Conservation (phyloP, 2,797 vertebrate genomes). For the Ataeniobius toweri region DNA sequence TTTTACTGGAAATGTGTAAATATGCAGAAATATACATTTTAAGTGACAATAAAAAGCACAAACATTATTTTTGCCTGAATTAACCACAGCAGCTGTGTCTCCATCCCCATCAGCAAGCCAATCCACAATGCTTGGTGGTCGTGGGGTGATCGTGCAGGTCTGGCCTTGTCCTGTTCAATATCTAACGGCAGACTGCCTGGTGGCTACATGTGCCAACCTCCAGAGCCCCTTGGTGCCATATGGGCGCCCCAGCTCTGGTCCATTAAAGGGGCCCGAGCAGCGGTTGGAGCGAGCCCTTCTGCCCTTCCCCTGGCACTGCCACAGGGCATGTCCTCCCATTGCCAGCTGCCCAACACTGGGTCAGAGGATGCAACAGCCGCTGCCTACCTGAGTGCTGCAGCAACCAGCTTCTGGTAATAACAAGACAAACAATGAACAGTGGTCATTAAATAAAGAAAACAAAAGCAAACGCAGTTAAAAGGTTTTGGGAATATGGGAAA, state of each 20-base stretch:
- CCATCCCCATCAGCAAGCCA: conserved; percentile 60
- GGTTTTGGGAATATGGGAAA: background rate
- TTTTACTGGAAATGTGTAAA: background rate
- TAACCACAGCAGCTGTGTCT: conserved; percentile 47
- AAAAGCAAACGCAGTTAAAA: too few species aligned
- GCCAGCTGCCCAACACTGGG: conserved; percentile 80
- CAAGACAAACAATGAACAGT: conserved; percentile 9
- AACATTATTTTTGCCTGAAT: background rate
- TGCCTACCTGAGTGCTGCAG: conserved; percentile 63
- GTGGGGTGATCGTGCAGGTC: conserved; percentile 59
- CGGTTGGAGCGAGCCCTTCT: conserved; percentile 70
- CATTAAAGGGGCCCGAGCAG: conserved; percentile 89
- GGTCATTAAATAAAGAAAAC: too few species aligned
- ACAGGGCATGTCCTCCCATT: conserved; percentile 82
- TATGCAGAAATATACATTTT: background rate
- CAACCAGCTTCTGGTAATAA: conserved; percentile 38
- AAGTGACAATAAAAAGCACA: background rate
- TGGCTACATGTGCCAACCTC: conserved; percentile 74
- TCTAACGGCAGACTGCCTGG: conserved; percentile 77
- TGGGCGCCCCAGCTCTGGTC: conserved; percentile 91
- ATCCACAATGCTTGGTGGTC: conserved; percentile 67
- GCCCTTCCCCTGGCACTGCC: conserved; percentile 81
- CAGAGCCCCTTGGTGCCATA: conserved; percentile 84
- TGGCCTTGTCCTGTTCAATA: conserved; percentile 80
- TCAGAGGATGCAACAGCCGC: conserved; percentile 65